A percentile compares a stretch with the other conserved stretches of the same genome.
Evolutionary conservation across 2,797 vertebrate genomes (phyloP).

Genomic region (Sebastes hubbsi): DNA sequence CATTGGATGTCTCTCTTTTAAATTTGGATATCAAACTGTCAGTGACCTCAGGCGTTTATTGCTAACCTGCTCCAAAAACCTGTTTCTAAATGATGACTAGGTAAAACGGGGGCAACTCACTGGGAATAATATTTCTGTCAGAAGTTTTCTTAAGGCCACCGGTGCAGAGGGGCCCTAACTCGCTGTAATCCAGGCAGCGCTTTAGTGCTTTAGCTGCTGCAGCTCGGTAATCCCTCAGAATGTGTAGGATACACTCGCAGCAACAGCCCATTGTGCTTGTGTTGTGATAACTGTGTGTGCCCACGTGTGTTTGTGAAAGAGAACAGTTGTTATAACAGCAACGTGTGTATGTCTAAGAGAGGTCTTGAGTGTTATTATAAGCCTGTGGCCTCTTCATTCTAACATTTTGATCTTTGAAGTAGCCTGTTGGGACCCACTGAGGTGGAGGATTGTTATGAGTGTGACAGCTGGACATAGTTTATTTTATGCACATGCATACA

Average conservation of each 20-base stretch:
- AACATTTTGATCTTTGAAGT: slow-evolving; percentile 36
- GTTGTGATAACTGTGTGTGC: slow-evolving; percentile 41
- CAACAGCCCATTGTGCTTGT: slow-evolving; percentile 38
- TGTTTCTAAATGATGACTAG: neutral
- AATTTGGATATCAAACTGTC: neutral
- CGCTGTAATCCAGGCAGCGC: slow-evolving; percentile 49
- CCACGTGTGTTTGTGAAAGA: slow-evolving; percentile 14
- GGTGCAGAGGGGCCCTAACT: slow-evolving; percentile 20
- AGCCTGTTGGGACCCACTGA: slow-evolving; percentile 36
- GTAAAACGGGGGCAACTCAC: neutral
- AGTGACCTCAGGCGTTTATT: neutral
- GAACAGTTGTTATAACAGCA: slow-evolving; percentile 16
- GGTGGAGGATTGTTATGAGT: slow-evolving; percentile 33
- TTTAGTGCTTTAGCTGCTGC: slow-evolving; percentile 51
- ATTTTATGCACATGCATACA: neutral
- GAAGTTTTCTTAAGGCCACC: slow-evolving; percentile 1
- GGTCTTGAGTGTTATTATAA: slow-evolving; percentile 24
- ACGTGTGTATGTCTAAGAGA: neutral
- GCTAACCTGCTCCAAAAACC: neutral
- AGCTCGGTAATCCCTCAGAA: slow-evolving; percentile 68
- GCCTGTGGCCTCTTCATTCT: slow-evolving; percentile 14
- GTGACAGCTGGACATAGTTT: slow-evolving; percentile 4
- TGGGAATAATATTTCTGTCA: slow-evolving; percentile 4
- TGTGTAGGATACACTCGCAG: slow-evolving; percentile 59
- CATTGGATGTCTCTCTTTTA: too few relatives aligned